phyloP scores from a whole-genome alignment of 2,797 vertebrate species.

The Pachyuromys duprasi region DNA sequence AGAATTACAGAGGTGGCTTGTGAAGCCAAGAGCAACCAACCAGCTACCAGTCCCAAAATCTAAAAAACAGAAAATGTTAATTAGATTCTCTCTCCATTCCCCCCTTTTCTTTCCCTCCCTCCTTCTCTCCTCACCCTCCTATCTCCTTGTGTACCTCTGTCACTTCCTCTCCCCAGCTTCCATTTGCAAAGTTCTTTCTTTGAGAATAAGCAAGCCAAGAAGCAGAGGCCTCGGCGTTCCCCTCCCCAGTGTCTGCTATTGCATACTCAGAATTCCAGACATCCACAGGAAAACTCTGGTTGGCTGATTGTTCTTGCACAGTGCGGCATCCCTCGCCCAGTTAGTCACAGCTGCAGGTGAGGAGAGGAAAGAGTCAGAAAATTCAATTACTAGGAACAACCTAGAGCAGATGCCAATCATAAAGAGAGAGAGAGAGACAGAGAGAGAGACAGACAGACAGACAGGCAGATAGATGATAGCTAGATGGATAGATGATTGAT shows the following conservation, averaged over 20 bases:
- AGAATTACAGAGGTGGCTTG: slow-evolving; percentile 5
- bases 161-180: neutral
- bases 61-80: slow-evolving; percentile 1
- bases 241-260: fast-evolving
- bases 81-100: neutral
- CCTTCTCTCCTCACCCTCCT: neutral
- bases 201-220: neutral
- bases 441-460: neutral
- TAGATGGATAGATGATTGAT: neutral
- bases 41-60: neutral
- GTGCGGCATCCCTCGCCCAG: neutral
- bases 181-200: neutral
- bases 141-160: neutral
- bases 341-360: neutral
- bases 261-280: neutral
- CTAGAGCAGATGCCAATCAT: neutral
- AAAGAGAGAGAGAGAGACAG: neutral
- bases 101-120: too few species aligned
- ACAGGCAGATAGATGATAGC: neutral
- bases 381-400: neutral
- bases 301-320: neutral
- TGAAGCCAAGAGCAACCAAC: neutral
- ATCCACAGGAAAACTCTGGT: neutral
- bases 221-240: neutral
- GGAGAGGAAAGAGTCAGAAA: neutral